Percentiles rank a stretch among this genome's conserved stretches.
phyloP scores from a whole-genome alignment of 1,140 invertebrate species.

The Prorops nasuta region DNA sequence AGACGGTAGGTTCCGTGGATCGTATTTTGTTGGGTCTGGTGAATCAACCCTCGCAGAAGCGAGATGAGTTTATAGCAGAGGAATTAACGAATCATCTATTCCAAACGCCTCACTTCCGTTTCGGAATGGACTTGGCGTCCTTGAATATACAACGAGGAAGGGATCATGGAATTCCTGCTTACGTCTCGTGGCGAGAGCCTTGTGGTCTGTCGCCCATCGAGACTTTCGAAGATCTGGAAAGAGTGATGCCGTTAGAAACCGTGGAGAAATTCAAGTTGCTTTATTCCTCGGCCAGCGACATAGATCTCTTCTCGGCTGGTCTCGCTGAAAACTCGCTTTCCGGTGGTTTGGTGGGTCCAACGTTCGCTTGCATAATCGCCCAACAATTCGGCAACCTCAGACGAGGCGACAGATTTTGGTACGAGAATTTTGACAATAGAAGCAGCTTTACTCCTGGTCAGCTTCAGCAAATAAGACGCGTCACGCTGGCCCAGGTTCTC shows the following conservation, averaged over 20 bases:
- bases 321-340: constrained; percentile 77
- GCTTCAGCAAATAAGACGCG: constrained; percentile 78
- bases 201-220: constrained; percentile 73
- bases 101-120: constrained; percentile 68
- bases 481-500: constrained; percentile 78
- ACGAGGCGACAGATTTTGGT: constrained; percentile 92
- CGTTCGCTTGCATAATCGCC: constrained; percentile 93
- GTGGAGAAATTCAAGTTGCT: constrained; percentile 64
- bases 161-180: constrained; percentile 86
- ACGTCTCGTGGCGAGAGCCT: constrained; percentile 77
- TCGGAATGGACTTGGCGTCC: constrained; percentile 86
- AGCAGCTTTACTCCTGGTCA: constrained; percentile 81
- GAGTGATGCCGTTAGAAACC: constrained; percentile 67
- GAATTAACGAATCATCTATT: constrained; percentile 88
- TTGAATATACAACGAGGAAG: constrained; percentile 85
- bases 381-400: constrained; percentile 87
- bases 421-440: constrained; percentile 74
- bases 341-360: constrained; percentile 88
- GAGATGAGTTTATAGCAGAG: constrained; percentile 79
- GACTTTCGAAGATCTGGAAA: constrained; percentile 74
- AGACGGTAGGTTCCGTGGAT: constrained; percentile 73
- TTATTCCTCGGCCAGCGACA: constrained; percentile 76
- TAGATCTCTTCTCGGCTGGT: constrained; percentile 90
- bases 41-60: constrained; percentile 73
- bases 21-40: constrained; percentile 74